Conservation (phyloP, 2,888 invertebrate species). For the Bombylius discolor region DNA sequence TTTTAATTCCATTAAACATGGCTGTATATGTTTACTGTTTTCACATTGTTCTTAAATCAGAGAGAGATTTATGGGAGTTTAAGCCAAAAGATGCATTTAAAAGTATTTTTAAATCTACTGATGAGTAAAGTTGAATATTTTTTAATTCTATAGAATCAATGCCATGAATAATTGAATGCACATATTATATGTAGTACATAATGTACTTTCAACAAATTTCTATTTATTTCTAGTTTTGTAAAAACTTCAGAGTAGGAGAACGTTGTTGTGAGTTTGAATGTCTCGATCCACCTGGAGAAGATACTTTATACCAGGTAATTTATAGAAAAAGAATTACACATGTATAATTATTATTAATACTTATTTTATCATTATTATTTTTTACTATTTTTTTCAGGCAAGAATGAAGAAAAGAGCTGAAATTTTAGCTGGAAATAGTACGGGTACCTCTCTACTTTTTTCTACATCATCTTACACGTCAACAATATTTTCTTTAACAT, state of each 20-base stretch:
- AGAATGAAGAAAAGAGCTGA: slow-evolving; percentile 46
- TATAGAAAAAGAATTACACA: neutral
- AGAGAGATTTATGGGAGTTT: no score
- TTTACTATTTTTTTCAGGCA: slow-evolving; percentile 26
- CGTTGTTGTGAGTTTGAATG: slow-evolving; percentile 85
- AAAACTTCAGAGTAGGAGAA: slow-evolving; percentile 68
- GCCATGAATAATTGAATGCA: no score
- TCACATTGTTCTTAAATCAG: no score
- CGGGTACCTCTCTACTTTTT: slow-evolving; percentile 8
- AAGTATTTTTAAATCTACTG: no score
- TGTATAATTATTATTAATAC: neutral
- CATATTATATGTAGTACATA: no score
- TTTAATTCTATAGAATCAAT: no score
- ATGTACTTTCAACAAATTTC: no score
- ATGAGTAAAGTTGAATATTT: no score
- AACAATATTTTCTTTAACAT: neutral
- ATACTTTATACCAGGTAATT: slow-evolving; percentile 41
- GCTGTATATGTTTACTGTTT: no score
- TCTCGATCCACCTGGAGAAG: slow-evolving; percentile 61
- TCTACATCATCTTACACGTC: neutral
- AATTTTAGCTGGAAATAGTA: slow-evolving; percentile 47
- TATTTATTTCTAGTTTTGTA: slow-evolving; percentile 53
- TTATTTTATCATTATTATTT: neutral
- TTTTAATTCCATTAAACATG: no score
- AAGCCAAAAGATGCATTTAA: no score